Conservation (phyloP, 2,113 vertebrate species). For the Strix uralensis region DNA sequence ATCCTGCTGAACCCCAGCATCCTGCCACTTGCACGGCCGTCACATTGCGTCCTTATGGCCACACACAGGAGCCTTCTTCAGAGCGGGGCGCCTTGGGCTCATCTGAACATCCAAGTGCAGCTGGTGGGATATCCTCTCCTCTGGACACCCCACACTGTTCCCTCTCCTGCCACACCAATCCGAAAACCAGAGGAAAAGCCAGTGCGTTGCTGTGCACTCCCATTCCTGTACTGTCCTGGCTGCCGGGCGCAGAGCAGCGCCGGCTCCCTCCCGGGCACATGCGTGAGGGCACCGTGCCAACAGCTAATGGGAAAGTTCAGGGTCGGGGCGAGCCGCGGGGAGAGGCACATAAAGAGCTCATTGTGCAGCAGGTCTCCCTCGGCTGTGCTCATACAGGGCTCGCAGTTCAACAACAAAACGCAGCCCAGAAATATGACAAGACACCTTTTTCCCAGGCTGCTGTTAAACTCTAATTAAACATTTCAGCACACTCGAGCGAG, state of each 20-base stretch:
- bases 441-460: constrained; percentile 62
- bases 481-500: not conserved
- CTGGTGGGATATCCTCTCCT: not conserved
- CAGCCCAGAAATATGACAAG: constrained; percentile 48
- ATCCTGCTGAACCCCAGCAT: rapidly evolving
- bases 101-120: rapidly evolving
- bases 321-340: constrained; percentile 16
- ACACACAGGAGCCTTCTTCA: rapidly evolving
- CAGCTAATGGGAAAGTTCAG: constrained; percentile 62
- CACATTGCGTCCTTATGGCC: rapidly evolving
- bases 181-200: rapidly evolving
- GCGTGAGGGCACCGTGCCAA: not conserved
- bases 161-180: not conserved
- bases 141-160: not conserved
- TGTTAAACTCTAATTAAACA: constrained; percentile 48
- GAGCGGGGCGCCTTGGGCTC: not conserved
- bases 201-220: rapidly evolving
- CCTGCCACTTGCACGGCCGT: rapidly evolving
- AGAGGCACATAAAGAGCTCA: constrained; percentile 58
- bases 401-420: not conserved
- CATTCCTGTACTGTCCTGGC: rapidly evolving
- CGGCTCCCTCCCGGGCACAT: not conserved
- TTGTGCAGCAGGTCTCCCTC: constrained; percentile 11
- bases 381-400: not conserved
- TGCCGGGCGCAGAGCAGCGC: not conserved